Evolutionary conservation across 2,113 vertebrate genomes (phyloP).

Genomic region (Charina bottae): DNA sequence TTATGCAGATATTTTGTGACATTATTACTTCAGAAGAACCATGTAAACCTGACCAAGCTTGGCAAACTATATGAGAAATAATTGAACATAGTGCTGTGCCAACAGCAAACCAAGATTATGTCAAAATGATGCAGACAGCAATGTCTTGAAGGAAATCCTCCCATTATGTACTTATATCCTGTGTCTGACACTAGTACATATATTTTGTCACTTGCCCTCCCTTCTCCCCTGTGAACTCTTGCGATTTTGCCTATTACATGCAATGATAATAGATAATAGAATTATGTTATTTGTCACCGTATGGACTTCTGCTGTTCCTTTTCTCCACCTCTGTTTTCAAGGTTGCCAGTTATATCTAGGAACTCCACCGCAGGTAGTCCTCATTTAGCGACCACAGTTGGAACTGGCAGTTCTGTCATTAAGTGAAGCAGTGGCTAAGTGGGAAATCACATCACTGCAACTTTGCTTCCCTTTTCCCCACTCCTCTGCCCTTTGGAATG

Average conservation of each 20-base stretch:
- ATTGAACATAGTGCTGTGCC: not conserved
- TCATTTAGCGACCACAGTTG: not conserved
- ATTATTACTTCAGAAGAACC: not conserved
- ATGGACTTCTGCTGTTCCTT: not conserved
- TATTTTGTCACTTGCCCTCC: not conserved
- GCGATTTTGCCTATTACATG: not conserved
- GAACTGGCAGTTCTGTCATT: not conserved
- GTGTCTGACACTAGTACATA: not conserved
- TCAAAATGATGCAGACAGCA: not conserved
- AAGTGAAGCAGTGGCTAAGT: not conserved
- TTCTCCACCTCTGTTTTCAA: not conserved
- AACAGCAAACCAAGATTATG: not conserved
- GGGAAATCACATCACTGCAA: not conserved
- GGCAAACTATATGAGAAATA: conserved; percentile 8
- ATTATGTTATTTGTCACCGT: not conserved
- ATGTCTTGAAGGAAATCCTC: not conserved
- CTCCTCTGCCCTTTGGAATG: not conserved
- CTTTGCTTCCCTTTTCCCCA: not conserved
- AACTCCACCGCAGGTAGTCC: not conserved
- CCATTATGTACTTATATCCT: not conserved
- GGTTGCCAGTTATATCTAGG: not conserved
- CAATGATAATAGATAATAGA: not conserved
- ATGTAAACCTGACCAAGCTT: not conserved
- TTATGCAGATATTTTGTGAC: not conserved
- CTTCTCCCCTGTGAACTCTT: not conserved